Conservation (phyloP, 2,797 vertebrate species). For the Gobio occitaniae region DNA sequence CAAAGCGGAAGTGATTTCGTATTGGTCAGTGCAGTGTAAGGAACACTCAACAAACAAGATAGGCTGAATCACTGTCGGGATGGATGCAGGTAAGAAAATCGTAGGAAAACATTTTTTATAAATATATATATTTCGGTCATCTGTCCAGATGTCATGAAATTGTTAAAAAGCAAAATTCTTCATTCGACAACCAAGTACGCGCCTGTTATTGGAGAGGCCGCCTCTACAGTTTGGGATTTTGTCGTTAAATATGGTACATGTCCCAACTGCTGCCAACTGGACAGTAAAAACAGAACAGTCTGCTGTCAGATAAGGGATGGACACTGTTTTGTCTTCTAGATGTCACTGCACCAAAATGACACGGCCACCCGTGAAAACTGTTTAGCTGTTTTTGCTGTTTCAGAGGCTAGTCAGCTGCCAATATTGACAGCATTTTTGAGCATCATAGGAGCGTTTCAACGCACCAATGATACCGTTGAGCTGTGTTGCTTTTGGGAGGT, state of each 20-base stretch:
- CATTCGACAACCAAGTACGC: conserved; percentile 31
- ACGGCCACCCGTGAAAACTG: background rate
- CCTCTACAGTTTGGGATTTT: conserved; percentile 31
- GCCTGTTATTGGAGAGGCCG: conserved; percentile 27
- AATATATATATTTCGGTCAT: conserved; percentile 5
- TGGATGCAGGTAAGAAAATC: conserved; percentile 82
- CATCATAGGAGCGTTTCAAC: background rate
- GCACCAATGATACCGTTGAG: background rate
- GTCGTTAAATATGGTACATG: conserved; percentile 48
- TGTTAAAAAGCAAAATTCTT: conserved; percentile 33
- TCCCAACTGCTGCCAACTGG: conserved; percentile 24
- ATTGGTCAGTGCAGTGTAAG: conserved; percentile 68
- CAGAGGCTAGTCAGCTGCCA: background rate
- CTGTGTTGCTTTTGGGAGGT: background rate
- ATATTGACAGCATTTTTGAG: background rate
- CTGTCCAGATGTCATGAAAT: conserved; percentile 13
- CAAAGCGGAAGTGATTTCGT: conserved; percentile 21
- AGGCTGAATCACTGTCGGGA: conserved; percentile 81
- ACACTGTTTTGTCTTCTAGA: conserved; percentile 1
- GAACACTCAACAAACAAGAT: conserved; percentile 75
- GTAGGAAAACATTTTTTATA: conserved; percentile 48
- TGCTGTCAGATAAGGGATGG: background rate
- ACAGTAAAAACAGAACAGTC: conserved; percentile 14
- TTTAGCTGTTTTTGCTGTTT: background rate
- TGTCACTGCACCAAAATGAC: background rate